Evolutionary conservation across 2,113 vertebrate genomes (phyloP).

Genomic region (Emydura subglobosa): DNA sequence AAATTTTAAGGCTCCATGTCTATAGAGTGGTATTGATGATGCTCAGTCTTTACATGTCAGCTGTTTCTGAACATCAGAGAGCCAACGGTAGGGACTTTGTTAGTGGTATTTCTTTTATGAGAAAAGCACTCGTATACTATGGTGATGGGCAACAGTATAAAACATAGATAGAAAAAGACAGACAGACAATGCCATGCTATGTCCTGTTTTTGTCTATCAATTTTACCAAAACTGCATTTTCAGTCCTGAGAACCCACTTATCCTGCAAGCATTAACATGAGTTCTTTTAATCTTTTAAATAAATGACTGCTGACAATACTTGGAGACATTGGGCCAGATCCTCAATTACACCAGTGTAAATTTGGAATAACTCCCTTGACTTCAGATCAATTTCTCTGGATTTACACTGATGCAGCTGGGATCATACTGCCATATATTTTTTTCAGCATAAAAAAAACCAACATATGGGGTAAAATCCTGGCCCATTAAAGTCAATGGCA

Average conservation of each 20-base stretch:
- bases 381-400: neutral
- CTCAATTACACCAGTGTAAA: neutral
- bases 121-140: accelerated
- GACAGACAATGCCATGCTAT: neutral
- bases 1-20: accelerated
- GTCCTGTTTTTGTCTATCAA: neutral
- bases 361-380: neutral
- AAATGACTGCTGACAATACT: neutral
- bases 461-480: neutral
- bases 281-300: neutral
- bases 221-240: neutral
- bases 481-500: neutral
- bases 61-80: neutral
- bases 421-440: neutral
- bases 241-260: neutral
- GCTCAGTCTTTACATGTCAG: accelerated
- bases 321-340: neutral
- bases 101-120: neutral
- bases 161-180: neutral
- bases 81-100: neutral
- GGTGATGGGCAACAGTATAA: neutral
- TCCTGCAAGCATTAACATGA: neutral
- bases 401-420: neutral
- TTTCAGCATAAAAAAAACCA: neutral
- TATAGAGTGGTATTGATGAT: accelerated